Percentiles rank a stretch among this genome's conserved stretches.
Conservation (phyloP, 2,797 vertebrate genomes). For the Enteromius thamalakanensis region DNA sequence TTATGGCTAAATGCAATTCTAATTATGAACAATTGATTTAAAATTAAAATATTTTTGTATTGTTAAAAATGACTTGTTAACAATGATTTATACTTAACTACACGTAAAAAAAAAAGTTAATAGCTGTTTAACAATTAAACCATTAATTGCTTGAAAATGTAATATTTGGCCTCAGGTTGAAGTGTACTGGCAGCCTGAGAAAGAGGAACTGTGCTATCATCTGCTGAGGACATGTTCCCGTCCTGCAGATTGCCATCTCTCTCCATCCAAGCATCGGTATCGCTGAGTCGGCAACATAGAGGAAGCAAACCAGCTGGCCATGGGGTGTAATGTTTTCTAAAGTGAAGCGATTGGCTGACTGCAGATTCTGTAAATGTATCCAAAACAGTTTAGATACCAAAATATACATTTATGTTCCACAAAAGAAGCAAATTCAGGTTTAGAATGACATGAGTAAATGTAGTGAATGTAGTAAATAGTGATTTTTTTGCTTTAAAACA, state of each 20-base stretch:
- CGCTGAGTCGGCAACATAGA: constrained; percentile 65
- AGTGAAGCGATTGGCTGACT: constrained; percentile 50
- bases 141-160: neutral
- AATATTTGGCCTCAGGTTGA: constrained; percentile 28
- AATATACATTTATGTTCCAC: neutral
- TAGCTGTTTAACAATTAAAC: neutral
- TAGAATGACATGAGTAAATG: neutral
- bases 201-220: constrained; percentile 64
- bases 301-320: constrained; percentile 65
- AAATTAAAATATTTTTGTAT: neutral
- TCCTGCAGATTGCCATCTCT: constrained; percentile 54
- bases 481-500: neutral
- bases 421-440: neutral
- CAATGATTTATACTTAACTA: neutral
- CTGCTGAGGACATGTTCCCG: constrained; percentile 68
- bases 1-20: neutral
- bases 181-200: constrained; percentile 49
- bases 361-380: constrained; percentile 41
- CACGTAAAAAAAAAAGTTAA: neutral
- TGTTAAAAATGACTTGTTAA: neutral
- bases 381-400: neutral
- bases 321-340: constrained; percentile 48
- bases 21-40: neutral
- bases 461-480: no score
- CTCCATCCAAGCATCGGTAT: constrained; percentile 49